Percentiles rank a stretch among this genome's conserved stretches.
Evolutionary conservation across 35 echinoderm and acorn worm species (phyloP).

Genomic region (Hemicentrotus pulcherrimus): DNA sequence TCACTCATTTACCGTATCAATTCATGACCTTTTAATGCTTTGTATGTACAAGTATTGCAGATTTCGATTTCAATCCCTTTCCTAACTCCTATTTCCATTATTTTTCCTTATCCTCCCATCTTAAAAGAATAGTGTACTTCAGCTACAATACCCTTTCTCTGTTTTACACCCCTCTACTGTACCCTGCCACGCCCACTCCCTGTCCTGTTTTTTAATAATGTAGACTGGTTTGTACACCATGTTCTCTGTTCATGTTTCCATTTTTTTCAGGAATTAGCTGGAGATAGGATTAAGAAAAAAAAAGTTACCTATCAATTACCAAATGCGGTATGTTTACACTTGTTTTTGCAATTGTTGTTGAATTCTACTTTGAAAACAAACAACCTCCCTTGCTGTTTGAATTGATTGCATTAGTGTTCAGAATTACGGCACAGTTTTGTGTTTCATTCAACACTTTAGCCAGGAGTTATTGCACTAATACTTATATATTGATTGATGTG

Average conservation of each 20-base stretch:
- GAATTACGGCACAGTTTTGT: background rate
- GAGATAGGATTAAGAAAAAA: slow-evolving; percentile 54
- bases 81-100: background rate
- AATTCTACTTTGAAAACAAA: background rate
- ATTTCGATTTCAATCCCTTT: background rate
- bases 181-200: background rate
- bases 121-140: too few relatives aligned
- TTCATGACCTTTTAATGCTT: background rate
- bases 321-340: slow-evolving; percentile 30
- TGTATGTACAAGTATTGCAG: background rate
- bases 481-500: background rate
- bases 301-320: slow-evolving; percentile 51
- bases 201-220: background rate
- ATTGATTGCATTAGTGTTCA: background rate
- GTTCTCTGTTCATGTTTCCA: slow-evolving; percentile 40
- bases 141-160: background rate
- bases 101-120: background rate
- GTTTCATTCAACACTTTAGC: background rate
- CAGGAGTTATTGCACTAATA: slow-evolving; percentile 3
- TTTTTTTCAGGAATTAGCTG: slow-evolving; percentile 48
- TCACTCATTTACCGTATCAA: background rate
- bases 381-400: slow-evolving; percentile 7
- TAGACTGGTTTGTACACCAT: slow-evolving; percentile 25
- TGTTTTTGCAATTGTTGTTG: background rate
- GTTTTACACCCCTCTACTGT: background rate